These are phyloP conservation scores for Sphaeramia orbicularis DNA, from an alignment of 2,797 vertebrate genomes.

Conservation along the genomic window DNA sequence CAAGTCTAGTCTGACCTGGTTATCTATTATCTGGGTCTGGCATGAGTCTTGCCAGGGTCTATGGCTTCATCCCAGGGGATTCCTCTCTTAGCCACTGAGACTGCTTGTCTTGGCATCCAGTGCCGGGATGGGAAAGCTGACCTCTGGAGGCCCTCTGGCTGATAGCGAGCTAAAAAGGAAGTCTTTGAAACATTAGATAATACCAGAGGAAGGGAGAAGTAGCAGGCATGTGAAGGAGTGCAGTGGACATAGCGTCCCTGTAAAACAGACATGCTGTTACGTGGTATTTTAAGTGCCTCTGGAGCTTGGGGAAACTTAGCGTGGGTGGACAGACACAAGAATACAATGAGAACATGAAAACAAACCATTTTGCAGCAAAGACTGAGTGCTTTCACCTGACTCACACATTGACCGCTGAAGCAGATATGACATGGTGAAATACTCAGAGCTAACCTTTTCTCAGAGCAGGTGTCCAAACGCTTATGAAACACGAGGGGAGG, in stretches of 20 bases:
- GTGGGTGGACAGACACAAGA: conserved; percentile 36
- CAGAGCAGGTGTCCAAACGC: conserved; percentile 29
- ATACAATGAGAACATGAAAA: conserved; percentile 35
- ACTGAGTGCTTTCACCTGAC: conserved; percentile 20
- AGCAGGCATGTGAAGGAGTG: conserved; percentile 67
- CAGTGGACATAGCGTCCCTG: conserved; percentile 62
- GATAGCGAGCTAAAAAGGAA: conserved; percentile 86
- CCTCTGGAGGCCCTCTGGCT: conserved; percentile 79
- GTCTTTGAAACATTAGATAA: conserved; percentile 87
- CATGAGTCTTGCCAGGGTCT: conserved; percentile 62
- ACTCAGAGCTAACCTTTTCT: not conserved
- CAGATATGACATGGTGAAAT: conserved; percentile 26
- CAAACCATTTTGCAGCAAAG: conserved; percentile 24
- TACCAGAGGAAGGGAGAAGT: conserved; percentile 70
- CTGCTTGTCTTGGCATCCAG: conserved; percentile 80
- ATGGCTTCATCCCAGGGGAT: conserved; percentile 65
- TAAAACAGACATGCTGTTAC: conserved; percentile 59
- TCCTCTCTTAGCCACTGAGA: conserved; percentile 71
- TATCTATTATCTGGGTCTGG: conserved; percentile 67
- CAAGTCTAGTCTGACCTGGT: conserved; percentile 36
- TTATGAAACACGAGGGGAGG: not conserved
- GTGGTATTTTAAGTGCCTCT: conserved; percentile 72
- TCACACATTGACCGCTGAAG: conserved; percentile 6
- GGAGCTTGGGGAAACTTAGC: conserved; percentile 20
- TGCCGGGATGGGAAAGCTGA: conserved; percentile 75